Conservation (phyloP, 2,113 vertebrate species). For the Tachysurus vachellii region DNA sequence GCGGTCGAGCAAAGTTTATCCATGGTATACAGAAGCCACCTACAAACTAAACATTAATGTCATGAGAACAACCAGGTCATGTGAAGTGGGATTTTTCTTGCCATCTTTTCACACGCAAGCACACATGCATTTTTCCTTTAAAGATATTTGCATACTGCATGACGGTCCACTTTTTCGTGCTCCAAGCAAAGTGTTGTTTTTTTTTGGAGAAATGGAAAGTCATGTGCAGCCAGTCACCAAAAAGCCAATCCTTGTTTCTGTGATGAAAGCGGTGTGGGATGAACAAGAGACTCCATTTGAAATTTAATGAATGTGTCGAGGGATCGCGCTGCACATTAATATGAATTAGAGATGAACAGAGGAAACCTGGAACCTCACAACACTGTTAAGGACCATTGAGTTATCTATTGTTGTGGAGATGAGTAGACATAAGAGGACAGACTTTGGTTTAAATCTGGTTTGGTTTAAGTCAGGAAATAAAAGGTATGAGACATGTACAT, state of each 20-base stretch:
- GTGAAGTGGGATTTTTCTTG: background rate
- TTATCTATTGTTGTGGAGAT: constrained; percentile 28
- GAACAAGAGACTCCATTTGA: constrained; percentile 31
- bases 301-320: constrained; percentile 39
- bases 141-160: background rate
- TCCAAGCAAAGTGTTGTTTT: background rate
- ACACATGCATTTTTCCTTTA: background rate
- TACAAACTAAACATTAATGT: constrained; percentile 30
- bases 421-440: background rate
- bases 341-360: constrained; percentile 34
- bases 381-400: constrained; percentile 18
- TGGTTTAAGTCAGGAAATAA: background rate
- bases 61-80: background rate
- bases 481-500: background rate
- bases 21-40: constrained; percentile 8
- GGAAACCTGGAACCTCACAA: background rate
- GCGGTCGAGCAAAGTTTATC: background rate
- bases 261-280: constrained; percentile 14
- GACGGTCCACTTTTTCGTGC: background rate
- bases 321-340: constrained; percentile 9
- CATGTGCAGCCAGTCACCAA: background rate
- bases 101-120: background rate
- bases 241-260: background rate
- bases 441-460: background rate
- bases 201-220: background rate